A percentile compares a stretch with the other conserved stretches of the same genome.
Conservation (phyloP, 2,113 vertebrate species). For the Vidua macroura region DNA sequence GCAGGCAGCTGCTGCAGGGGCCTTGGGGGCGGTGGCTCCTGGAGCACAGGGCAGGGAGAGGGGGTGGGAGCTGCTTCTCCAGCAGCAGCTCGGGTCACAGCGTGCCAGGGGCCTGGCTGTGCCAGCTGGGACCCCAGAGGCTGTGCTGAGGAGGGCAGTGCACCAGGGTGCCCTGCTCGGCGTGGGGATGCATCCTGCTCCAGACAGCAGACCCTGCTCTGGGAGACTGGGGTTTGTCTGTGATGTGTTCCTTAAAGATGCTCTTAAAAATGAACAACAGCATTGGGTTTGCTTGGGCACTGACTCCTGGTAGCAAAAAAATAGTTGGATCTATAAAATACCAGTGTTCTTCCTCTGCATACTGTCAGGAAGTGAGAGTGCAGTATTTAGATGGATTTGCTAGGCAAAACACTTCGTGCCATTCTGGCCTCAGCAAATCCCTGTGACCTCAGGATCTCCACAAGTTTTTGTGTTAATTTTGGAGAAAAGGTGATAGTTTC, state of each 20-base stretch:
- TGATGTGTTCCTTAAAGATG: background rate
- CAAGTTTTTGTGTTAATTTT: background rate
- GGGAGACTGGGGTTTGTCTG: background rate
- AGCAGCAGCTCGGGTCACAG: rapidly evolving
- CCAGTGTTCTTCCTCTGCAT: background rate
- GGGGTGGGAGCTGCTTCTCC: background rate
- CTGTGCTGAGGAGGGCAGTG: rapidly evolving
- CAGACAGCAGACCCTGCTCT: rapidly evolving
- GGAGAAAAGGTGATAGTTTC: background rate
- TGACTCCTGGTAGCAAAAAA: background rate
- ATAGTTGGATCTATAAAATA: background rate
- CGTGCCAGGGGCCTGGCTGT: background rate
- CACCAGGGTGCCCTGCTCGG: rapidly evolving
- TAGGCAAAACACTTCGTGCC: background rate
- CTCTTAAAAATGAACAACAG: background rate
- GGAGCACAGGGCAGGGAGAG: background rate
- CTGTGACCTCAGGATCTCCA: background rate
- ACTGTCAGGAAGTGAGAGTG: background rate
- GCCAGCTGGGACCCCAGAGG: background rate
- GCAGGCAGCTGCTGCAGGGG: background rate
- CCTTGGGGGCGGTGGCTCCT: background rate
- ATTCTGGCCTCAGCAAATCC: background rate
- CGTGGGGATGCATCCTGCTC: background rate
- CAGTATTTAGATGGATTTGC: background rate
- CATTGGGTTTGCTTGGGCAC: background rate